These are phyloP conservation scores for Gibbula magus DNA, from an alignment of 2,888 invertebrate genomes.

Conservation along the genomic window DNA sequence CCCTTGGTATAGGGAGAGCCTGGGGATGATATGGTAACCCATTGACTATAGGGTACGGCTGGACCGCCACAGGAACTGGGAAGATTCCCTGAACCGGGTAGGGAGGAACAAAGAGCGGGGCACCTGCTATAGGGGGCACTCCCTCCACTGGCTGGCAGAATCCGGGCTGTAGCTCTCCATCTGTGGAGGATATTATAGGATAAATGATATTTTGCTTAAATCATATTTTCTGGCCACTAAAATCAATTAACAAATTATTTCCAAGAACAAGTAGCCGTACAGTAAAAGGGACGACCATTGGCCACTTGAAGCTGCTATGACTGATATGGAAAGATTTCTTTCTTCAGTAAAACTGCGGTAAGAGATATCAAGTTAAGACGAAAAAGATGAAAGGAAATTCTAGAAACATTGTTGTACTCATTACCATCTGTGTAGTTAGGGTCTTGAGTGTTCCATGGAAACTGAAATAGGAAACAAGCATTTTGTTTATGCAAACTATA, in stretches of 20 bases:
- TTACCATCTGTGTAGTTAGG: constrained; percentile 36
- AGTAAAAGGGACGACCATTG: too few relatives aligned
- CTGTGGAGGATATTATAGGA: not conserved
- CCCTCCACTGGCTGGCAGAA: not conserved
- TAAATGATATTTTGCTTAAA: not conserved
- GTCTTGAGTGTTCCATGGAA: constrained; percentile 50
- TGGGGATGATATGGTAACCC: not conserved
- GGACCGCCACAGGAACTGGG: not conserved
- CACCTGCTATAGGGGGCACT: not conserved
- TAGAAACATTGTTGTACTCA: too few relatives aligned
- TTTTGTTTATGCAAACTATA: not conserved
- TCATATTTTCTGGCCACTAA: too few relatives aligned
- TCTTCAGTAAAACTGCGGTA: not conserved
- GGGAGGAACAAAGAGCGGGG: not conserved
- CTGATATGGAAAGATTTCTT: not conserved
- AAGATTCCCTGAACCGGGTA: not conserved
- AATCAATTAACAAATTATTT: too few relatives aligned
- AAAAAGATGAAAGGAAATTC: too few relatives aligned
- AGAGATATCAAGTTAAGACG: not conserved
- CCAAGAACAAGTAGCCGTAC: too few relatives aligned
- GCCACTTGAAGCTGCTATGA: too few relatives aligned
- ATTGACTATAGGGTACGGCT: not conserved
- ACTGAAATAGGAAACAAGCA: constrained; percentile 42
- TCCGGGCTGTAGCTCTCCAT: not conserved
- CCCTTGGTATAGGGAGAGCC: not conserved